Evolutionary conservation across 2,113 vertebrate species (phyloP).

Genomic region (Fukomys damarensis): DNA sequence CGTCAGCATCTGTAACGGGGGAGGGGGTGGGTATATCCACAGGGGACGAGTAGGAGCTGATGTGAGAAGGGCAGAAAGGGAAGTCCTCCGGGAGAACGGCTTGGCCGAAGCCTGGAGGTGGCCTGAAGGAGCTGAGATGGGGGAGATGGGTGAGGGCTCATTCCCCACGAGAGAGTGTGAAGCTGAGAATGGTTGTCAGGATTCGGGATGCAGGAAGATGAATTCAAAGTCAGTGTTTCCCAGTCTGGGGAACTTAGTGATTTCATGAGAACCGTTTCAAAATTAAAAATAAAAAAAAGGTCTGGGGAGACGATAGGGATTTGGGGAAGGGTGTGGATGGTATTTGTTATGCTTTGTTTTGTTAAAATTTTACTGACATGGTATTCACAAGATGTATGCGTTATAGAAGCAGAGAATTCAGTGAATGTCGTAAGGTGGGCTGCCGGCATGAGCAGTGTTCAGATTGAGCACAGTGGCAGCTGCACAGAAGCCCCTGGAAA

Average conservation of each 20-base stretch:
- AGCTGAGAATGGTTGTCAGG: neutral
- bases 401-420: rapidly evolving
- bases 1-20: neutral
- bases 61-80: neutral
- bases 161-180: neutral
- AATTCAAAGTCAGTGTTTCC: neutral
- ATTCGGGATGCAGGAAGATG: neutral
- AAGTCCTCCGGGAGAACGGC: neutral
- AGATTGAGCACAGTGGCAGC: neutral
- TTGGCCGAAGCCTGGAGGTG: neutral
- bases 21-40: too few relatives aligned
- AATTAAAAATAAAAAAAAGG: neutral
- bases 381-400: neutral
- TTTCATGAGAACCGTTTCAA: neutral
- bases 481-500: neutral
- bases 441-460: rapidly evolving
- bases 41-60: neutral
- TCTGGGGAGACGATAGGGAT: neutral
- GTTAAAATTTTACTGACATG: neutral
- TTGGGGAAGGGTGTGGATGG: neutral
- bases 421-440: neutral
- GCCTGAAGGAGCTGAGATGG: neutral
- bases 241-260: neutral
- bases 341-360: neutral
- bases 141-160: neutral